Evolutionary conservation across 2,113 vertebrate species (phyloP).

Genomic region (Mungos mungo): DNA sequence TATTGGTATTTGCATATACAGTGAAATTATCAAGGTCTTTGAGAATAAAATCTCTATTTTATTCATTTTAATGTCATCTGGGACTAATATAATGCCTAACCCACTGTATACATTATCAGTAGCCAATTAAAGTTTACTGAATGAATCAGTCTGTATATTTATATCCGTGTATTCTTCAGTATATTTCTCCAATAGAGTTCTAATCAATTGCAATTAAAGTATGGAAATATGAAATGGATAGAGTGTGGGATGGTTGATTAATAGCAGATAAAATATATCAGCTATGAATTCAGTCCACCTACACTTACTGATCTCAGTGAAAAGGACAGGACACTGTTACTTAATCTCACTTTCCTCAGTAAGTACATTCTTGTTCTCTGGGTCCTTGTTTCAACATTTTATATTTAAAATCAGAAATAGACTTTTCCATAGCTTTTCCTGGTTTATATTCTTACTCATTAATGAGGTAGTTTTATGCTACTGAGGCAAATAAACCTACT

Average conservation of each 20-base stretch:
- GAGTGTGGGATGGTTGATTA: not conserved
- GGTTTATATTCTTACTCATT: slow-evolving; percentile 5
- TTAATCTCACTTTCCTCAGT: slow-evolving; percentile 15
- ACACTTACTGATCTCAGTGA: not conserved
- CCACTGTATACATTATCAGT: not conserved
- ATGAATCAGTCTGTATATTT: not conserved
- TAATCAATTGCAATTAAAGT: not conserved
- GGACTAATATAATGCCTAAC: not conserved
- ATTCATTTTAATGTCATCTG: not conserved
- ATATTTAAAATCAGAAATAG: slow-evolving; percentile 3
- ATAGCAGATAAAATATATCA: not conserved
- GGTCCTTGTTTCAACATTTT: not conserved
- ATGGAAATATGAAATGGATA: not conserved
- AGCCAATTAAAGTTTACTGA: not conserved
- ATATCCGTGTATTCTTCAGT: not conserved
- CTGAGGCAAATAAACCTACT: slow-evolving; percentile 42
- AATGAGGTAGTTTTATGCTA: not conserved
- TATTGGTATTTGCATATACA: not conserved
- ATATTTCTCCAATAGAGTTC: not conserved
- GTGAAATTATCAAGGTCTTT: not conserved
- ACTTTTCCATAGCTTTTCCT: not conserved
- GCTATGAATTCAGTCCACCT: not conserved
- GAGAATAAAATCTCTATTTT: not conserved
- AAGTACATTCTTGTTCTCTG: not conserved
- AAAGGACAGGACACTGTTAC: not conserved